phyloP scores from a whole-genome alignment of 2,113 vertebrate genomes.

The Nymphicus hollandicus region DNA sequence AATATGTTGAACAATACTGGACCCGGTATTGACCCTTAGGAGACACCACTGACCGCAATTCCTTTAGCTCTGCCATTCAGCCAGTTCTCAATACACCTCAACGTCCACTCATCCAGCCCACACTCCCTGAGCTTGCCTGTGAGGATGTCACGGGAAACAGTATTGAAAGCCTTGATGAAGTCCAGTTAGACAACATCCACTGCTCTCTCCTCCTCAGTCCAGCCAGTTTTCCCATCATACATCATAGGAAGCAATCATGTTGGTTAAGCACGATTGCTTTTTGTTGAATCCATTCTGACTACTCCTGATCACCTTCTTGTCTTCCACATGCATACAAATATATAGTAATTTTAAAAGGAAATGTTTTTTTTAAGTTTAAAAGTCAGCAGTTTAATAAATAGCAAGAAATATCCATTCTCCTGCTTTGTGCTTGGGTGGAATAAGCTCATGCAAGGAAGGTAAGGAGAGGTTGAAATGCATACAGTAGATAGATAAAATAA shows the following conservation, averaged over 20 bases:
- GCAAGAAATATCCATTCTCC: not conserved
- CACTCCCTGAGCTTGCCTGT: not conserved
- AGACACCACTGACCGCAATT: not conserved
- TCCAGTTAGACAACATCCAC: not conserved
- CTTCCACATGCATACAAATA: too few relatives aligned
- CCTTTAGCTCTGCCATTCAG: not conserved
- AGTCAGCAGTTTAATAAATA: not conserved
- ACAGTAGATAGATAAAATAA: not conserved
- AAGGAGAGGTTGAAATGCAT: not conserved
- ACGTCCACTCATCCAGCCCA: not conserved
- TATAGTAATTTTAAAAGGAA: not conserved
- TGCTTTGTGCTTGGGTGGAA: not conserved
- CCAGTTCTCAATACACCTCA: not conserved
- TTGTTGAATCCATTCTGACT: not conserved
- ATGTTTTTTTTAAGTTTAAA: accelerated
- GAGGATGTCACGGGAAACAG: not conserved
- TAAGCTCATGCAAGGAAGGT: not conserved
- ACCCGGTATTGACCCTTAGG: not conserved
- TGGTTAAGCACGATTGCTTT: not conserved
- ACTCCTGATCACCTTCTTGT: too few relatives aligned
- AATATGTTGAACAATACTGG: not conserved
- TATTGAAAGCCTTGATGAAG: not conserved
- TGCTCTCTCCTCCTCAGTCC: not conserved
- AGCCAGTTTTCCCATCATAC: not conserved
- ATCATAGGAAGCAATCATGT: not conserved